phyloP scores from a whole-genome alignment of 2,113 vertebrate species.

The Pterocles orientalis region DNA sequence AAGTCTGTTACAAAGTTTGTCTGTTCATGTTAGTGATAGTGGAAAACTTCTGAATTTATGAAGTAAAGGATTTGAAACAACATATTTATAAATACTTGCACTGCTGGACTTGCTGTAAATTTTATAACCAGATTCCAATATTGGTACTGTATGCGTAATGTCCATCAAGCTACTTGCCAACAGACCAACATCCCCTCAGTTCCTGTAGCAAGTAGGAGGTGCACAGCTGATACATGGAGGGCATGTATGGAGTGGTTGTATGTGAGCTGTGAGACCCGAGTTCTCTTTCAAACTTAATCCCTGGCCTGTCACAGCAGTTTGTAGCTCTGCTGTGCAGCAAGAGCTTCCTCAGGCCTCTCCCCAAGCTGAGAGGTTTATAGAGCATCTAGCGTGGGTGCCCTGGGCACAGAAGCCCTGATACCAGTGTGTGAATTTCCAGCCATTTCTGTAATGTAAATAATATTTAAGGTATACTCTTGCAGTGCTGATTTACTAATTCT shows the following conservation, averaged over 20 bases:
- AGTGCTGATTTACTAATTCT: background rate
- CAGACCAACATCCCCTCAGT: background rate
- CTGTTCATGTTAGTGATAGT: background rate
- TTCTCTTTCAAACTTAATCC: background rate
- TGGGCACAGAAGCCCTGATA: background rate
- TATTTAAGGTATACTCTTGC: background rate
- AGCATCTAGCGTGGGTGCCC: background rate
- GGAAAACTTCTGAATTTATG: background rate
- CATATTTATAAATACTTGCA: background rate
- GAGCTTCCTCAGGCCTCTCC: background rate
- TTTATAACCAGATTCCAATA: background rate
- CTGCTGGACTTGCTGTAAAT: background rate
- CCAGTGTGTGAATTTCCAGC: background rate
- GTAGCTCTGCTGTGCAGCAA: background rate
- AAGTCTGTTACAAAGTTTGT: background rate
- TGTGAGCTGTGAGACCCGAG: background rate
- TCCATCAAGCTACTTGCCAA: background rate
- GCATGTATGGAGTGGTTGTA: background rate
- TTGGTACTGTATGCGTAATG: background rate
- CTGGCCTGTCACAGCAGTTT: background rate
- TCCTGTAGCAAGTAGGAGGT: background rate
- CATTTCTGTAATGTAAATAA: background rate
- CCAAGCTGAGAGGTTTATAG: background rate
- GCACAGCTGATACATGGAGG: background rate
- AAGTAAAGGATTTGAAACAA: background rate